Conservation (phyloP, 2,888 invertebrate genomes). For the Dascillus cervinus region DNA sequence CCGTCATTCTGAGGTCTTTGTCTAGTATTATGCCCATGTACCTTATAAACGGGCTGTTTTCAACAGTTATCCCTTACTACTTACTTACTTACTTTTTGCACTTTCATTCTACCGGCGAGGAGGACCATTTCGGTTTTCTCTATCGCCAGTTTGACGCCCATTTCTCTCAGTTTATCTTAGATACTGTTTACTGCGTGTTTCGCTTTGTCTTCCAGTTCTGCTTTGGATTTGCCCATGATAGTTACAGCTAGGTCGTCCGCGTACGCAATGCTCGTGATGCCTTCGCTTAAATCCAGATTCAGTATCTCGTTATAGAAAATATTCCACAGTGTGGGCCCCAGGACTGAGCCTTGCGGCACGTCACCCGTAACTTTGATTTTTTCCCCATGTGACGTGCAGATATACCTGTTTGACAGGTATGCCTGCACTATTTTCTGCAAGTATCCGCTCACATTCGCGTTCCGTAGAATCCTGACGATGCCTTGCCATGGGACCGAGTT, state of each 20-base stretch:
- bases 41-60: constrained; percentile 1
- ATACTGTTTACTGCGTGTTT: too few species aligned
- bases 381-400: too few species aligned
- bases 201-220: too few species aligned
- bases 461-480: too few species aligned
- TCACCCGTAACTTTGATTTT: too few species aligned
- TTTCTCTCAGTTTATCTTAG: not conserved
- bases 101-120: constrained; percentile 7
- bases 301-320: constrained; percentile 3
- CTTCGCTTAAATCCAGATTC: constrained; percentile 5
- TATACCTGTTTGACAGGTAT: too few species aligned
- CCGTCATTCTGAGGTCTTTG: not conserved
- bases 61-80: too few species aligned
- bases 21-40: constrained; percentile 4
- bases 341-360: constrained; percentile 4
- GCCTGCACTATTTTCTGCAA: too few species aligned
- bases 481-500: too few species aligned
- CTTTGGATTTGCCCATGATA: too few species aligned
- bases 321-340: constrained; percentile 7
- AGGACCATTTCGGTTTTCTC: constrained; percentile 11
- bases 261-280: constrained; percentile 6
- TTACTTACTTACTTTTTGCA: too few species aligned
- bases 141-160: constrained; percentile 7
- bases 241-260: constrained; percentile 6
- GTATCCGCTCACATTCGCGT: too few species aligned